Conservation (phyloP, 1,140 invertebrate genomes). For the Drosophila tristis region DNA sequence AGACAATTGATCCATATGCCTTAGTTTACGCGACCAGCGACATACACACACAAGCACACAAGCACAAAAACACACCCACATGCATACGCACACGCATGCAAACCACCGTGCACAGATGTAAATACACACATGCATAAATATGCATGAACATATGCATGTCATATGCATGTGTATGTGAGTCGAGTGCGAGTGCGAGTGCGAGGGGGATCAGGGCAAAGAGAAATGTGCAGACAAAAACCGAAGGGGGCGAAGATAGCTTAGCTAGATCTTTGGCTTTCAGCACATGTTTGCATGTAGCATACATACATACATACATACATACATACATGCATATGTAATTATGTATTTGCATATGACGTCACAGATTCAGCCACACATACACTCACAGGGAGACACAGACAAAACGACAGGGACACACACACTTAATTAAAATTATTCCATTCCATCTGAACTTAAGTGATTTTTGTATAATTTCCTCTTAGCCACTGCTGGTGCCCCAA, state of each 20-base stretch:
- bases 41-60: conserved; percentile 29
- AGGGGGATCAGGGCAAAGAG: conserved; percentile 30
- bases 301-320: background rate
- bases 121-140: conserved; percentile 4
- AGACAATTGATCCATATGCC: conserved; percentile 81
- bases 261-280: conserved; percentile 27
- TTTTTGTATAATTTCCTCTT: conserved; percentile 30
- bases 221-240: conserved; percentile 37
- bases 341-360: conserved; percentile 39
- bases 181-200: no score
- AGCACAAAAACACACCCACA: conserved; percentile 4
- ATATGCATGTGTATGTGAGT: conserved; percentile 14
- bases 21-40: conserved; percentile 68
- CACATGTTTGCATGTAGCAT: background rate
- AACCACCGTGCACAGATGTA: conserved; percentile 1
- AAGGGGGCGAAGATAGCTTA: conserved; percentile 20
- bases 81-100: background rate
- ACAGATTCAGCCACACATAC: conserved; percentile 20
- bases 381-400: background rate
- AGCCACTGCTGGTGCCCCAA: conserved; percentile 24
- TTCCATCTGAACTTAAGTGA: conserved; percentile 34
- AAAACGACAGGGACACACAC: conserved; percentile 7
- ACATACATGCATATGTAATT: conserved; percentile 8
- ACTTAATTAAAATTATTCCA: conserved; percentile 39
- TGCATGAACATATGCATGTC: background rate